Evolutionary conservation across 2,888 invertebrate species (phyloP), one percentile per base, ranked within the genome.

Genomic region (Therioaphis trifolii): DNA sequence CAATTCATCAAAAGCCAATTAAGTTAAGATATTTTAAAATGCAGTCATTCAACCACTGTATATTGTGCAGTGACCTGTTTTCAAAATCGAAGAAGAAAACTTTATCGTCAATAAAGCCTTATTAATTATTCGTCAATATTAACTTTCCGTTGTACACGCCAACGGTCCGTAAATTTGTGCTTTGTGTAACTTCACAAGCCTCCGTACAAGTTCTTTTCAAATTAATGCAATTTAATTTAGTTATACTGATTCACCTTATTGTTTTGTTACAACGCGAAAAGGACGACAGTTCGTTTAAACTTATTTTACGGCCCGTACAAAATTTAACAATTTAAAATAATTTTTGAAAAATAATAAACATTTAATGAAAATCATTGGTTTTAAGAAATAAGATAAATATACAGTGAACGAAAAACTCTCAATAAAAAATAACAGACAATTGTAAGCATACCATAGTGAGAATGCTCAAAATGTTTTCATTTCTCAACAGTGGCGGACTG

Each of bases 101-200:
- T 66, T 77, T 66, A 5, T 52, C 12, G 66, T 66, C 77, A 66
- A 66, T 68, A 78, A 40, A 29, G 35, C 66, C 27, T 77, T 35
- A 77, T 77, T 66, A 78, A 78, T 68, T 78, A 78, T 78, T 68
- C 66, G 24, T 68, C 52, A 78, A 78, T 68, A 78, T 78, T 66
- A 78, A 78, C 66, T 78, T 77, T 46, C 46, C 49, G 7, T 12
- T 27, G 61, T 46, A 63, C 46, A 76, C 61, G 43, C 43, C 24
- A 43, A 69, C 43, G n/a, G 66, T 78, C 24, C 24, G 18, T 52
- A 35, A 24, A 78, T 68, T 78, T 68, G 24, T 40, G 77, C 77
- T 68, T 78, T 52, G 52, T 66, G n/a, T 77, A 77, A 52, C 66
- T 68, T 76, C 61, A 63, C 46, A 76, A 76, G n/a, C 29, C 40